These are phyloP conservation scores for Miltochrista miniata DNA, from an alignment of 2,888 invertebrate species.

Conservation along the genomic window DNA sequence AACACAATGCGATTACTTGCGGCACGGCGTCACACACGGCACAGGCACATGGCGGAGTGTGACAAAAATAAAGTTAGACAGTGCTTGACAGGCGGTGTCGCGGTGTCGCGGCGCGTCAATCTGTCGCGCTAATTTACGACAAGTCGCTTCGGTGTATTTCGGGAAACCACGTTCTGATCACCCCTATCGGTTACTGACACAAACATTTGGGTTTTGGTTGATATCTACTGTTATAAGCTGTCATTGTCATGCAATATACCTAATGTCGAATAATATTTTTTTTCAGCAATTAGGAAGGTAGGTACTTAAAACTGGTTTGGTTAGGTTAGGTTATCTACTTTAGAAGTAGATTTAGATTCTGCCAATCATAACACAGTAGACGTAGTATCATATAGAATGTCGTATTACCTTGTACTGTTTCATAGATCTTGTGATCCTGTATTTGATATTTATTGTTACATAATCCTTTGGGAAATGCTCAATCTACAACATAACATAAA, in stretches of 20 bases:
- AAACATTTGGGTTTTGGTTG: conserved; percentile 20
- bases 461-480: background rate
- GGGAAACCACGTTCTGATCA: conserved; percentile 23
- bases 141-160: conserved; percentile 39
- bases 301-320: no score
- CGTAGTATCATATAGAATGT: background rate
- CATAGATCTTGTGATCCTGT: no score
- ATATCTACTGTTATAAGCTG: conserved; percentile 20
- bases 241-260: conserved; percentile 3
- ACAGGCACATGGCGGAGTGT: conserved; percentile 15
- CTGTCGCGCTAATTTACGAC: conserved; percentile 59
- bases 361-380: background rate
- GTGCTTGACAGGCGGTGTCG: conserved; percentile 46
- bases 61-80: conserved; percentile 50
- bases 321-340: no score
- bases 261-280: no score
- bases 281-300: no score
- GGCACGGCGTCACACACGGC: no score
- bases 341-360: background rate
- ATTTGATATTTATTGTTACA: background rate
- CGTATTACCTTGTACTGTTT: background rate
- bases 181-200: conserved; percentile 31
- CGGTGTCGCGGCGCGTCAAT: conserved; percentile 55
- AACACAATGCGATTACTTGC: conserved; percentile 31
- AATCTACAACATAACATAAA: background rate